Base-by-base conservation (phyloP, 2,113 vertebrate genomes). In the Campylomormyrus numenius region DNA sequence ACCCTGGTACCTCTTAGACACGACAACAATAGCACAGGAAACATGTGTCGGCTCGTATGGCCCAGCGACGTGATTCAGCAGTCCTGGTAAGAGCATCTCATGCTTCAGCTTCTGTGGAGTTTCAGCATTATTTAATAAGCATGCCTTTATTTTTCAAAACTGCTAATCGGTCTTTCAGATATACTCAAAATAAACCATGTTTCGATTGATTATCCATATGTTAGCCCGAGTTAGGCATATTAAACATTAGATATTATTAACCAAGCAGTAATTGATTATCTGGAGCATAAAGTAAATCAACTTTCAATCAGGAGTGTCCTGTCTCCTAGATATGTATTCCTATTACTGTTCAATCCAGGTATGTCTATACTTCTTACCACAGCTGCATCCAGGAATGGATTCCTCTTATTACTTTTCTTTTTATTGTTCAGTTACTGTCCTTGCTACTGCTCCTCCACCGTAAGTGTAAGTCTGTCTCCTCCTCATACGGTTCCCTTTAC, bases 41-140 rank as follows among this genome's bases (percentile, higher is more conserved):
- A 98, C 42, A 99, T 98, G 98, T 99, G 98, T 85, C 97, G 98
- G 52, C 96, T 98, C 88, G 92, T 96, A 19, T 98, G 98, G 97
- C 97, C 97, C n/a, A 98, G 95, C 0, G 94, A 97, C 21, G 70
- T 95, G 90, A 97, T 97, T 90, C 97, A 98, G 87, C 97, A 98
- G 93, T 96, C 97, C 89, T 99, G 98, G 98, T 99, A 48, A 27
- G 95, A 98, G 97, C 3, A 5, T 13, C 5, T 39, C 1, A 3
- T 8, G 35, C 56, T 85, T 24, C 17, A 39, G 46, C 11, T 10
- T n/a, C 21, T 21, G 1, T 48, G 83, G 8, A 21, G 19, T 85
- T 85, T 85, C 39, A n/a, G 3, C 39, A n/a, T 85, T 24, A 85
- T 1, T 42, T n/a, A 48, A 21, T 85, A 46, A 46, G 39, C 83